Evolutionary conservation across 2,888 invertebrate genomes (phyloP).

Genomic region (Theretra japonica): DNA sequence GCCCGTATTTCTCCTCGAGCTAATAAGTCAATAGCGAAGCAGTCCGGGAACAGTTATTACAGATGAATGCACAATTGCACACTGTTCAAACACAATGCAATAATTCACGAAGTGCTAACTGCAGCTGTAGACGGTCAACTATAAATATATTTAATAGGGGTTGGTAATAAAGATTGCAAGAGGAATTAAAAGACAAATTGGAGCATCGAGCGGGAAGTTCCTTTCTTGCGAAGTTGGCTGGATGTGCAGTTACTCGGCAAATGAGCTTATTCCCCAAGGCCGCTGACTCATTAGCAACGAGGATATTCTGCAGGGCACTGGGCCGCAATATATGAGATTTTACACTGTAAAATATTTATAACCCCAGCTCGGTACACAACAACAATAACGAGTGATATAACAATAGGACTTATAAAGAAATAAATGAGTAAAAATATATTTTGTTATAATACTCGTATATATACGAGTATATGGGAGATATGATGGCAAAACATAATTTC

Average conservation of each 20-base stretch:
- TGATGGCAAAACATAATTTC: too few relatives aligned
- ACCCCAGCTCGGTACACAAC: background rate
- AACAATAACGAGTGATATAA: background rate
- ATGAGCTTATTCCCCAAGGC: conserved; percentile 75
- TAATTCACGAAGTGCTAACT: conserved; percentile 30
- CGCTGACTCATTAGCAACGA: conserved; percentile 67
- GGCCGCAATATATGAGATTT: conserved; percentile 53
- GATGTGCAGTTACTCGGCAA: conserved; percentile 67
- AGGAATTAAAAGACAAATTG: conserved; percentile 69
- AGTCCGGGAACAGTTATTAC: conserved; percentile 41
- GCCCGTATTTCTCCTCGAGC: conserved; percentile 47
- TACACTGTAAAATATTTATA: conserved; percentile 36
- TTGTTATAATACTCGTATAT: too few relatives aligned
- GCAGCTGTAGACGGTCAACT: background rate
- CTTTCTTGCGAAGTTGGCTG: conserved; percentile 59
- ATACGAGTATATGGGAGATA: too few relatives aligned
- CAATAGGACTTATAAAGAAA: too few relatives aligned
- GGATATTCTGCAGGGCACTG: conserved; percentile 53
- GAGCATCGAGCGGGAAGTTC: conserved; percentile 62
- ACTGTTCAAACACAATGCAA: conserved; percentile 19
- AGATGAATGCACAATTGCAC: conserved; percentile 37
- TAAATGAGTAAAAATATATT: too few relatives aligned
- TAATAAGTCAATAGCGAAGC: conserved; percentile 53
- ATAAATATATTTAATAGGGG: conserved; percentile 16
- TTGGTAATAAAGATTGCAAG: conserved; percentile 54